Percentiles rank a stretch among this genome's conserved stretches.
Conservation (phyloP, 1,140 invertebrate species). For the Neelides sp. region DNA sequence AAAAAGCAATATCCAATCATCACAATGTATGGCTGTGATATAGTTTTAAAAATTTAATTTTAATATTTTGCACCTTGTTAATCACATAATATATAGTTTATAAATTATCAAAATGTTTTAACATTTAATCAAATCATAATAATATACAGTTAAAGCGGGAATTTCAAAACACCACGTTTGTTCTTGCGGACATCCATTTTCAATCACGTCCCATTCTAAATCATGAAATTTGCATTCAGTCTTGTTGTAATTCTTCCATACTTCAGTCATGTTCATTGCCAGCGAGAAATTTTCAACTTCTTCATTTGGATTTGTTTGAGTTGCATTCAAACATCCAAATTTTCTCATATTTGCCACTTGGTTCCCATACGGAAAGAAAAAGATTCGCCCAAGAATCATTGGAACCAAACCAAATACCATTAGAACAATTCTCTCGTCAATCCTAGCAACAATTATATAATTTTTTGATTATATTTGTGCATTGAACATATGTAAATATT, state of each 20-base stretch:
- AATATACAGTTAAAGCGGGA: slow-evolving; percentile 54
- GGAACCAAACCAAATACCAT: slow-evolving; percentile 68
- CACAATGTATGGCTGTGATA: too few species aligned
- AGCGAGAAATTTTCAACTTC: neutral
- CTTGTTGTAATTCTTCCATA: slow-evolving; percentile 32
- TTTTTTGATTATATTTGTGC: slow-evolving; percentile 11
- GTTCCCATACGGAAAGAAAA: slow-evolving; percentile 63
- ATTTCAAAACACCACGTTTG: slow-evolving; percentile 67
- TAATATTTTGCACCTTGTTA: too few species aligned
- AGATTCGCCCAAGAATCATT: slow-evolving; percentile 55
- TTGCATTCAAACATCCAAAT: slow-evolving; percentile 25
- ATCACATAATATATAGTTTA: too few species aligned
- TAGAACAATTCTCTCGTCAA: slow-evolving; percentile 57
- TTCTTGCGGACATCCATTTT: slow-evolving; percentile 37
- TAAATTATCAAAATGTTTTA: too few species aligned
- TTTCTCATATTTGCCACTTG: slow-evolving; percentile 32
- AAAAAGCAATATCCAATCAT: too few species aligned
- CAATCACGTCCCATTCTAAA: slow-evolving; percentile 11
- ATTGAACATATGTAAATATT: neutral
- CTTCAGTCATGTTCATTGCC: slow-evolving; percentile 34
- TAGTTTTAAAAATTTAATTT: too few species aligned
- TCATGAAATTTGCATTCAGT: slow-evolving; percentile 8
- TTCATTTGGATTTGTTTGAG: neutral
- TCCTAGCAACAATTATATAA: slow-evolving; percentile 37
- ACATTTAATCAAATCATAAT: too few species aligned